Base-by-base conservation (phyloP, 2,888 invertebrate species). In the Gerris lacustris region DNA sequence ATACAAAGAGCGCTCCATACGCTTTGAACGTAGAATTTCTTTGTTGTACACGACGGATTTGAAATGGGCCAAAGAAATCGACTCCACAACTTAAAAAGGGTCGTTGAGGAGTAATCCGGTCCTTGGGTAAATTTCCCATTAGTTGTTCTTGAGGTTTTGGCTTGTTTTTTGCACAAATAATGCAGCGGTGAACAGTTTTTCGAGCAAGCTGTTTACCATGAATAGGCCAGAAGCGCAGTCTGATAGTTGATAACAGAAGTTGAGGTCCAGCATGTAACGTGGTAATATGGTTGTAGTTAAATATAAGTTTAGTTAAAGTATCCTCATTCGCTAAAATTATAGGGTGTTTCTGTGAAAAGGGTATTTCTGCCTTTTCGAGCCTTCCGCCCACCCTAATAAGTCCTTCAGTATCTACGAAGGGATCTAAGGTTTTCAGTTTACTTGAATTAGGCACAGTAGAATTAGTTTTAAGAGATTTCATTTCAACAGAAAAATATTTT, bases 41-140 rank as follows among this genome's bases (percentile, higher is more conserved):
- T 47, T 47, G 47, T 47, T 47, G 47, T 47, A 47, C 47, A 47
- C 47, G 47, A 47, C 6, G 47, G 11, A 47, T 47, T 7, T 6
- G 47, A 44, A 70, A 70, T 9, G 70, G 70, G 31, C 70, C 70
- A 9, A 47, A 63, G 45, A 63, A 70, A 31, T 70, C 70, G 6
- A 70, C 47, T 18, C 67, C 67, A 47, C 66, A 66, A 6, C 47
- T 47, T 18, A 45, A 47, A 43, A 70, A 70, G 9, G 70, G 67
- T 11, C 62, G 17, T 18, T 47, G 9, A 44, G 66, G 67, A 9
- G 18, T 11, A 5, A 44, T 18, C 47, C 70, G 45, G n/a, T 70
- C 69, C 18, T n/a, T 15, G 15, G 69, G 69, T 43, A 69, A 15
- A 5, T 69, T 45, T 6, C 69, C 69, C 69, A 69, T 69, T 64